Base-by-base conservation (phyloP, 2,113 vertebrate genomes). In the Gobiocypris rarus region DNA sequence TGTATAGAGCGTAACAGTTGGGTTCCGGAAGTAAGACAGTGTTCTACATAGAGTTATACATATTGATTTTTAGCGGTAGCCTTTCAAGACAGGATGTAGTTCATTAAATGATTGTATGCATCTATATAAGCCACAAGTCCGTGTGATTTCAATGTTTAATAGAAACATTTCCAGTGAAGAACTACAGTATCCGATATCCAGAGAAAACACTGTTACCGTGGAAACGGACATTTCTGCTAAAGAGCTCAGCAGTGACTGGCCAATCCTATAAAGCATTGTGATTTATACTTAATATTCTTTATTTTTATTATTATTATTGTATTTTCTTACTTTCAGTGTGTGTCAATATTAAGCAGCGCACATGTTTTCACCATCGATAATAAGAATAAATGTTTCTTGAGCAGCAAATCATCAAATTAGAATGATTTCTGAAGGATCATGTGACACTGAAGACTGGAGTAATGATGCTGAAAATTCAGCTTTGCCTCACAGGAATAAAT, bases 121-220 rank as follows among this genome's bases (percentile, higher is more conserved):
- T 75, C 45, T 52, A 17, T 17, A 10, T 52, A 26, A 19, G 8
- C 71, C 43, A 50, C 7, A 26, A 24, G 41, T 19, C 5, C 8
- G 48, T 52, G 73, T 10, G 22, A 52, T 75, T 50, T 75, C 6
- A 31, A 2, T 50, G 24, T 48, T 28, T 75, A 19, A 17, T 52
- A 52, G 45, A 8, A 45, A 75, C 0, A 75, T 52, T 75, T 52
- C 43, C 73, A 52, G 13, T 9, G 24, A 75, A 28, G 26, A 75
- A 31, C 8, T 52, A 31, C 45, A 31, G 26, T 48, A 48, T 43
- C 10, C 8, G 1, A 28, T 52, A 31, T 75, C 45, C 45, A 75
- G 48, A 75, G 48, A 75, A 75, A 50, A 50, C 73, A 11, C n/a
- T 75, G 45, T 52, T 75, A 75, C 43, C n/a, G 14, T 52, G 73